Evolutionary conservation across 2,797 vertebrate species (phyloP).

Genomic region (Enteromius radiatus): DNA sequence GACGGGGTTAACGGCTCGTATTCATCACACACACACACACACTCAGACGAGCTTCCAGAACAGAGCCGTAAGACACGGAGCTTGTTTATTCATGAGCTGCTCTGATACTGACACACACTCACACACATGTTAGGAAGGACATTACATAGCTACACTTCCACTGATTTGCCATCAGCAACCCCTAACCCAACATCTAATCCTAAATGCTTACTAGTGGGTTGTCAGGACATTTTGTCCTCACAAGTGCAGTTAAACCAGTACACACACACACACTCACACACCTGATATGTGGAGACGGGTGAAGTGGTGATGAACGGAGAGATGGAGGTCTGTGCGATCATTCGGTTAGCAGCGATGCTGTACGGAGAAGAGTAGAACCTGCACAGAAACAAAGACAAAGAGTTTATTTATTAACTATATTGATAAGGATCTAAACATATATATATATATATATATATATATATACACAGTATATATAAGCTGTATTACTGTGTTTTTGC

Average conservation of each 20-base stretch:
- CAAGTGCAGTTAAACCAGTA: too few species aligned
- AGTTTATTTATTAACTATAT: not conserved
- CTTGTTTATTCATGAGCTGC: not conserved
- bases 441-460: not conserved
- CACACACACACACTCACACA: constrained; percentile 64
- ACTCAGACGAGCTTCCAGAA: not conserved
- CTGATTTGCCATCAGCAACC: too few species aligned
- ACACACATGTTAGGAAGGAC: too few species aligned
- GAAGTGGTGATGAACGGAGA: constrained; percentile 98
- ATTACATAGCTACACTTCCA: too few species aligned
- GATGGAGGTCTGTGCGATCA: constrained; percentile 98
- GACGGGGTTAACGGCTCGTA: not conserved
- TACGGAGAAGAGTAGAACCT: constrained; percentile 98
- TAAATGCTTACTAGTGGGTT: too few species aligned
- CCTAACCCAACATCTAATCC: too few species aligned
- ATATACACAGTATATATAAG: not conserved
- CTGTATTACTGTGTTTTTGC: too few species aligned
- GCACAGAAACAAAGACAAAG: constrained; percentile 64
- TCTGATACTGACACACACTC: not conserved
- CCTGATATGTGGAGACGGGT: constrained; percentile 98
- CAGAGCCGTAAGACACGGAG: not conserved
- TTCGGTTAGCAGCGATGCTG: constrained; percentile 97
- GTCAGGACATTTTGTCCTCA: too few species aligned
- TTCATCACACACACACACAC: not conserved
- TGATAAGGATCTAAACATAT: too few species aligned